Evolutionary conservation across 1,140 invertebrate genomes (phyloP).

Genomic region (Caenorhabditis remanei): DNA sequence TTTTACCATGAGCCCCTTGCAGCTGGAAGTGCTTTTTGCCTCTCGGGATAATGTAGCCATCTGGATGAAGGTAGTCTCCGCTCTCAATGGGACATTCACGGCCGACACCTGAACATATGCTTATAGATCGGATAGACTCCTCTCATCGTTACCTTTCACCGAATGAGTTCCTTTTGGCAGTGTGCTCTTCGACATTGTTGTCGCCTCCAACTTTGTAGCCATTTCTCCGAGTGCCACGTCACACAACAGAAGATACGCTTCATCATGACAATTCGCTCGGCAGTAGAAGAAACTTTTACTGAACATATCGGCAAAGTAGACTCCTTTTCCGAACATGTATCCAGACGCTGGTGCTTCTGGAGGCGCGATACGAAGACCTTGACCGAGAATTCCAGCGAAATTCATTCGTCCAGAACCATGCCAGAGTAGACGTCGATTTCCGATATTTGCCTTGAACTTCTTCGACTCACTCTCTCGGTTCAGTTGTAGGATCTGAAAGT

Average conservation of each 20-base stretch:
- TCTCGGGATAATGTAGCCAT: slow-evolving; percentile 43
- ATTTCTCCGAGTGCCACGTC: slow-evolving; percentile 95
- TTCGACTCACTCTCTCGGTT: slow-evolving; percentile 86
- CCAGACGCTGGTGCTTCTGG: slow-evolving; percentile 90
- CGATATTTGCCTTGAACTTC: slow-evolving; percentile 86
- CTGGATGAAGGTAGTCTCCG: slow-evolving; percentile 77
- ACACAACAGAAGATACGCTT: slow-evolving; percentile 85
- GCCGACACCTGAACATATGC: slow-evolving; percentile 83
- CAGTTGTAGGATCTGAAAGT: slow-evolving; percentile 82
- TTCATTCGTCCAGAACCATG: slow-evolving; percentile 95
- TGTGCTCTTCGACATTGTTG: slow-evolving; percentile 82
- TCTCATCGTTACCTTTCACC: not conserved
- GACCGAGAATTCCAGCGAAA: slow-evolving; percentile 93
- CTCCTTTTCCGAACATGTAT: slow-evolving; percentile 94
- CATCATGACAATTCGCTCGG: not conserved
- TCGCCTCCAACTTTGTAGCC: slow-evolving; percentile 84
- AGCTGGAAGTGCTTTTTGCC: not conserved
- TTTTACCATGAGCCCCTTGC: not conserved
- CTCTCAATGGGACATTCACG: slow-evolving; percentile 81
- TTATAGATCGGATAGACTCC: no score
- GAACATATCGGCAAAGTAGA: slow-evolving; percentile 98
- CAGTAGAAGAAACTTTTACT: slow-evolving; percentile 84
- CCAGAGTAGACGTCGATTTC: slow-evolving; percentile 88
- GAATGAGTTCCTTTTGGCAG: slow-evolving; percentile 36
- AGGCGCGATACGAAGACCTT: slow-evolving; percentile 95